A percentile compares a stretch with the other conserved stretches of the same genome.
Conservation (phyloP, 2,797 vertebrate genomes). For the Tragopan temminckii region DNA sequence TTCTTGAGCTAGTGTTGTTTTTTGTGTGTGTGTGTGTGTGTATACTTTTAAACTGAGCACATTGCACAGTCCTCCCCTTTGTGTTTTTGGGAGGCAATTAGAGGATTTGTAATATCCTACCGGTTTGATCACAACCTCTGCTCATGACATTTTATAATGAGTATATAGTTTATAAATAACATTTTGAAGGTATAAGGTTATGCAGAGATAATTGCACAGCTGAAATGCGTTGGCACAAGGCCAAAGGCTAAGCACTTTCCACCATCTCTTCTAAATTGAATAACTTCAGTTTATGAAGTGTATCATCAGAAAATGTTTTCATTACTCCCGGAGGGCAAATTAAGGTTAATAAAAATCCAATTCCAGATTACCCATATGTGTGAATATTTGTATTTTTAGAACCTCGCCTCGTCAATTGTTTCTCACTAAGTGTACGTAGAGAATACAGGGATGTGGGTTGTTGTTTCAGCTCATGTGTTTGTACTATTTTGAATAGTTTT, state of each 20-base stretch:
- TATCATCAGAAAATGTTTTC: constrained; percentile 45
- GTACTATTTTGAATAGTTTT: not conserved
- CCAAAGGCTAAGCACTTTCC: constrained; percentile 52
- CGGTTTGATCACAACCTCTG: constrained; percentile 25
- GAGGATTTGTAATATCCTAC: not conserved
- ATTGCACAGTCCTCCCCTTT: not conserved
- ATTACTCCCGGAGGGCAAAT: constrained; percentile 48
- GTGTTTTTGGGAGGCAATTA: constrained; percentile 10
- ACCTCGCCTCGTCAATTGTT: not conserved
- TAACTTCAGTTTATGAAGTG: constrained; percentile 54
- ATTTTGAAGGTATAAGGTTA: constrained; percentile 37
- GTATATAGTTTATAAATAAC: constrained; percentile 44
- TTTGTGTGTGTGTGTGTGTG: not conserved
- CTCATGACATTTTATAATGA: constrained; percentile 19
- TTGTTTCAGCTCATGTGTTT: not conserved
- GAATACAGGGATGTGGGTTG: fast-evolving
- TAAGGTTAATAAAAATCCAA: constrained; percentile 65
- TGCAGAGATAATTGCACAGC: constrained; percentile 54
- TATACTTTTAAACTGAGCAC: not conserved
- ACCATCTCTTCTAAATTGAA: constrained; percentile 30
- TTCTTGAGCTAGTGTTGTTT: fast-evolving
- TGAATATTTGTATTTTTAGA: constrained; percentile 51
- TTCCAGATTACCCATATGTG: not conserved
- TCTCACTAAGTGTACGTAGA: not conserved
- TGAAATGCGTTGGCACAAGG: constrained; percentile 44